phyloP scores from a whole-genome alignment of 2,797 vertebrate genomes.

The Typhlichthys subterraneus region DNA sequence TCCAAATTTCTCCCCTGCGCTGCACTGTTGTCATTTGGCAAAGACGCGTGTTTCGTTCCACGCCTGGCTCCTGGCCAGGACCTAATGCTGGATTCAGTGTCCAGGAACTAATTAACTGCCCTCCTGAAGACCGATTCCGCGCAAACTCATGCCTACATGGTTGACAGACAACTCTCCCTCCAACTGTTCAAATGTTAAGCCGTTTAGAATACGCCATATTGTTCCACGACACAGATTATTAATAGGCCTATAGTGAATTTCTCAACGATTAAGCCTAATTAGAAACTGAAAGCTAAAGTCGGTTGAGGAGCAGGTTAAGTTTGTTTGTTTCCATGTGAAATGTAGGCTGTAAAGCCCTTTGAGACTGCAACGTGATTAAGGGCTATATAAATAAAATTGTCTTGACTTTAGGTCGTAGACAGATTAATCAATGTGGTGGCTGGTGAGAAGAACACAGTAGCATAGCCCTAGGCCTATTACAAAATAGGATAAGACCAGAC shows the following conservation, averaged over 20 bases:
- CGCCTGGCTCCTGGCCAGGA: constrained; percentile 31
- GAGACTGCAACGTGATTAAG: too few relatives aligned
- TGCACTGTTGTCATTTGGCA: constrained; percentile 39
- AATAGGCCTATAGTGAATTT: too few relatives aligned
- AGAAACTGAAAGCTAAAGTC: constrained; percentile 10
- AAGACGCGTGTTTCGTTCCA: constrained; percentile 24
- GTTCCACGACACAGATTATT: too few relatives aligned
- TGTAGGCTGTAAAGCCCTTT: too few relatives aligned
- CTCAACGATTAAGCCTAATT: too few relatives aligned
- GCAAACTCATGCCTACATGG: not conserved
- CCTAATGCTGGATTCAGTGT: constrained; percentile 27
- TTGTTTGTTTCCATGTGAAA: not conserved
- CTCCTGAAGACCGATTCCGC: not conserved
- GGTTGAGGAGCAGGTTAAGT: not conserved
- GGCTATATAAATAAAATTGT: too few relatives aligned
- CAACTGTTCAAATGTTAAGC: too few relatives aligned
- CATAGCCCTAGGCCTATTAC: too few relatives aligned
- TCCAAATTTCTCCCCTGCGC: constrained; percentile 40
- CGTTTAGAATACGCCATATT: too few relatives aligned
- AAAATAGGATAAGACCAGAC: too few relatives aligned
- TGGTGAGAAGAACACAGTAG: constrained; percentile 19
- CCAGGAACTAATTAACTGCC: constrained; percentile 15
- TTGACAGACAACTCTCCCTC: not conserved
- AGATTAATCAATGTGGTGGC: constrained; percentile 29
- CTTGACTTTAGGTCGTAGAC: not conserved